Base-by-base conservation (phyloP, 2,888 invertebrate genomes). In the Halictus ligatus region DNA sequence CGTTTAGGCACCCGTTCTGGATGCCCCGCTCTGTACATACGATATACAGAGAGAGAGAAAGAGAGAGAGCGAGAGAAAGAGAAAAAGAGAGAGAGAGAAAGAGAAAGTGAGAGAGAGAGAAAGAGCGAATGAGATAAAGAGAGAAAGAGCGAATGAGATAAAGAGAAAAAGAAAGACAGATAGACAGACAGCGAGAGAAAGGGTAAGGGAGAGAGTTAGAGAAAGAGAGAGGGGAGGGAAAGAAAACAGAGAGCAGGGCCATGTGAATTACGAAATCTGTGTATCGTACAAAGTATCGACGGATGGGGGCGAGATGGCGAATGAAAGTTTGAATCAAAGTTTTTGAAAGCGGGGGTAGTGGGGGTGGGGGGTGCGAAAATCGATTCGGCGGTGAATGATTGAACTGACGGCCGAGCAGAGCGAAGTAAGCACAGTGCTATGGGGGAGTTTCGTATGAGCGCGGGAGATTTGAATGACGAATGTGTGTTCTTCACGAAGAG, bases 171-270 rank as follows among this genome's bases (percentile, higher is more conserved):
- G 25, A 80, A 43, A 78, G 50, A 78, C 12, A 84, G 69, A 71
- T 8, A 80, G 81, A 86, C 13, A 84, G 48, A 78, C n/a, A 78
- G 10, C 84, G 78, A 82, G 29, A 83, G 69, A 85, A 35, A 35
- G 35, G 35, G 35, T 5, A 35, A 35, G 35, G 35, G 35, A 35
- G 35, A 35, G 35, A 35, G 35, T 35, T 35, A 82, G 64, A 86
- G 67, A 79, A 58, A 80, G 43, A 84, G 43, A 84, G 78, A 64
- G 75, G 86, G 64, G 35, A 50, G 81, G 80, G 71, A 72, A 75
- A 71, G 73, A 72, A 85, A 81, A 81, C 72, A 81, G 74, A 81
- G 76, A 83, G 72, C 48, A 84, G 83, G 84, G 79, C 75, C 72
- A 72, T 85, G 72, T 84, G 74, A 80, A 64, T 35, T 35, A 81